Base-by-base conservation (phyloP, 2,113 vertebrate genomes). In the Australoheros scitulus region DNA sequence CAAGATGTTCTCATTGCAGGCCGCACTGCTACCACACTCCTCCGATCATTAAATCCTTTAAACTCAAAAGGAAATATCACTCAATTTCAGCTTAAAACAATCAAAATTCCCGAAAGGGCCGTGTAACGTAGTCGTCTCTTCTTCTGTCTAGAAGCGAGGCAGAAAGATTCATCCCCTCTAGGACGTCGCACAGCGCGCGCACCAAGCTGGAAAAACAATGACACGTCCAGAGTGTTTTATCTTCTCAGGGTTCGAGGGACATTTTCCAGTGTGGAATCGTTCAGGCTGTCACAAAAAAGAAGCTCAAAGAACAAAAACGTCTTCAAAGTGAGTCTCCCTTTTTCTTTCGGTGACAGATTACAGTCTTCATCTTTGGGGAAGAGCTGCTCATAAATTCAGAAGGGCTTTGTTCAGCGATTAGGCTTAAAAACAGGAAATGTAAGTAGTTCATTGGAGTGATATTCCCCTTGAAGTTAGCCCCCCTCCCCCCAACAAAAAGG, bases 181-280 rank as follows among this genome's bases (percentile, higher is more conserved):
- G 65, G 65, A 52, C 65, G 34, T 57, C 24, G 77, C 75, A 65
- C 78, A 70, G 77, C 43, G 52, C 50, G 57, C 83, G 82, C 63
- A 56, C 83, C 4, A 61, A 86, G 83, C 85, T 91, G 90, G 89
- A 94, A 94, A 88, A 88, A 77, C 26, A 55, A 89, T 90, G 91
- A 91, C 80, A 85, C 83, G 79, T 84, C 89, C 87, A 89, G 84
- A 87, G 89, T 88, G 90, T 92, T 93, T 93, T 92, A 92, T 89
- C 92, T 92, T 92, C 91, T 87, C 17, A 8, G 87, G 86, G 88
- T 86, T 86, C 83, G 7, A 77, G 91, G 90, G 92, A 92, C 92
- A 86, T 87, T 93, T 90, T 93, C 92, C 92, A 85, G 74, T 50
- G 47, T 80, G 80, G 88, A 92, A 92, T 92, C 88, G 88, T 90